phyloP scores from a whole-genome alignment of 1,140 invertebrate species.

The Philotrypesis tridentata region DNA sequence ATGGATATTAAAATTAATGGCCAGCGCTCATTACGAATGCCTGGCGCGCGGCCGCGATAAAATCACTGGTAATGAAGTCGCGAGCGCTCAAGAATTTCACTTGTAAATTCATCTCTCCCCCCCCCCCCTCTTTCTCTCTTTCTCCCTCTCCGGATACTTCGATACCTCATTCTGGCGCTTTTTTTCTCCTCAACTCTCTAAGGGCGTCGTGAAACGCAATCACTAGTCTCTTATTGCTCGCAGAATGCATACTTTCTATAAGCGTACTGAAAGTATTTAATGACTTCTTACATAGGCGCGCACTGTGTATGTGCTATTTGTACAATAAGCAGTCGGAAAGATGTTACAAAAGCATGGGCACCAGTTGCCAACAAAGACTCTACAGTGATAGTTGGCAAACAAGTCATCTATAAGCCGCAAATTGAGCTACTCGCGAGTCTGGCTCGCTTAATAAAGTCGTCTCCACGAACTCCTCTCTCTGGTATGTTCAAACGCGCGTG shows the following conservation, averaged over 20 bases:
- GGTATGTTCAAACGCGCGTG: neutral
- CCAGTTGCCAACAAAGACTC: slow-evolving; percentile 24
- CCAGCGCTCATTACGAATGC: slow-evolving; percentile 73
- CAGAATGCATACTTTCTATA: neutral
- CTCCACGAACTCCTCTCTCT: neutral
- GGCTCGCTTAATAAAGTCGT: slow-evolving; percentile 34
- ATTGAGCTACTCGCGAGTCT: slow-evolving; percentile 31
- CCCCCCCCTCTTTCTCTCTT: no score
- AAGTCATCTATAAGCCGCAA: slow-evolving; percentile 35
- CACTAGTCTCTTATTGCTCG: neutral
- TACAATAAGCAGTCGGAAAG: neutral
- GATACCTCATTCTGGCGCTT: slow-evolving; percentile 57
- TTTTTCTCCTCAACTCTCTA: slow-evolving; percentile 1
- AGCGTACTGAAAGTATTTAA: neutral
- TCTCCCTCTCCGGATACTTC: slow-evolving; percentile 71
- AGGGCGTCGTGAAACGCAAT: neutral
- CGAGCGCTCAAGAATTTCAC: slow-evolving; percentile 68
- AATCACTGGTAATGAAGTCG: slow-evolving; percentile 72
- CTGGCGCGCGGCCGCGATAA: slow-evolving; percentile 63
- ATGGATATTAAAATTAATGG: slow-evolving; percentile 75
- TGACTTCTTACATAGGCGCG: no score
- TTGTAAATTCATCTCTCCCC: slow-evolving; percentile 73
- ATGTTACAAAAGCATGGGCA: neutral
- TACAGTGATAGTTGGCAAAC: slow-evolving; percentile 29
- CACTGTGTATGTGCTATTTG: no score